phyloP scores from a whole-genome alignment of 2,113 vertebrate genomes.

The Maccullochella peelii region DNA sequence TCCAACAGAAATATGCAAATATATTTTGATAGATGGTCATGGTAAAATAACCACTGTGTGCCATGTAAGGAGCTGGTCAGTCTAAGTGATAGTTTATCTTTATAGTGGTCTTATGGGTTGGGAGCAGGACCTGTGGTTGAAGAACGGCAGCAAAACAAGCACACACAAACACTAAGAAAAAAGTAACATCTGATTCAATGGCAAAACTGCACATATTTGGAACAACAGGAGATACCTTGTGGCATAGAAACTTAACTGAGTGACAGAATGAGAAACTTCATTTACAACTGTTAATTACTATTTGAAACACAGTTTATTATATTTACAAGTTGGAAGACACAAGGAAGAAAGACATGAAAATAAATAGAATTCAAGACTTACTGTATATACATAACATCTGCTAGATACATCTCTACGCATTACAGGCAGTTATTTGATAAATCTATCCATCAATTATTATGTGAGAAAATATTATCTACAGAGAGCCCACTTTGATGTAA shows the following conservation, averaged over 20 bases:
- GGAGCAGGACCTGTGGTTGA: background rate
- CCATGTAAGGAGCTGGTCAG: conserved; percentile 14
- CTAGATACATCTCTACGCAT: background rate
- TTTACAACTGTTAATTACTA: background rate
- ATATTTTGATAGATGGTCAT: conserved; percentile 24
- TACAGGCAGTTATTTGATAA: background rate
- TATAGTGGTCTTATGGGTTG: background rate
- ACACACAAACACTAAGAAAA: background rate
- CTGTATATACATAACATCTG: background rate
- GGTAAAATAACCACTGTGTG: background rate
- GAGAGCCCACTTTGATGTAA: background rate
- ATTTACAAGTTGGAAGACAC: background rate
- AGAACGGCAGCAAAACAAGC: conserved; percentile 27
- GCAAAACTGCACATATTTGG: background rate
- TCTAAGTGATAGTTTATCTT: conserved; percentile 28
- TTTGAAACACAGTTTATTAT: background rate
- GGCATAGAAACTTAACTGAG: background rate
- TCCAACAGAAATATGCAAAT: conserved; percentile 1
- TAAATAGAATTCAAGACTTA: background rate
- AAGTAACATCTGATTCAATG: background rate
- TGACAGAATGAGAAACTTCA: background rate
- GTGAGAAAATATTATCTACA: conserved; percentile 1
- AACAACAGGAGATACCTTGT: no score
- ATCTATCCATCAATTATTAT: conserved; percentile 4
- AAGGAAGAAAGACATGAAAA: background rate